Conservation (phyloP, 2,888 invertebrate species). For the Periphyllus acericola region DNA sequence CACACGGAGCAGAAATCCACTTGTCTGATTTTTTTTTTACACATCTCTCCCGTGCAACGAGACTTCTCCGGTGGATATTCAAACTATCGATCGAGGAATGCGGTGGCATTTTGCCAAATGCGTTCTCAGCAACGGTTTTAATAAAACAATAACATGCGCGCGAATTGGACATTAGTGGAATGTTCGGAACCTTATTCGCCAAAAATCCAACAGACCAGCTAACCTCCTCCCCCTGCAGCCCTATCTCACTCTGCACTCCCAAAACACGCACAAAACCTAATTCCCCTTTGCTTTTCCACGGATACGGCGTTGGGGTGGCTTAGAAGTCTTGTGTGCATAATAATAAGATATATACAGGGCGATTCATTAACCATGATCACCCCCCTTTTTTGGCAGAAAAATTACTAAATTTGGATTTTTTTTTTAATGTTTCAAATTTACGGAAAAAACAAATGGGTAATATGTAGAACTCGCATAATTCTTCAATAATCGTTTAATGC, state of each 20-base stretch:
- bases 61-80: background rate
- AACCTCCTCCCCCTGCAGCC: background rate
- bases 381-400: background rate
- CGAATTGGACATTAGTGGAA: background rate
- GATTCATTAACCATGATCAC: too few relatives aligned
- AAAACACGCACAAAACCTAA: background rate
- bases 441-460: too few relatives aligned
- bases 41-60: background rate
- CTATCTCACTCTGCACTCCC: too few relatives aligned
- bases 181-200: constrained; percentile 10
- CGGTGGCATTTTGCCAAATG: constrained; percentile 41
- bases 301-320: background rate
- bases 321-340: background rate
- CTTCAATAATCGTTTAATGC: too few relatives aligned
- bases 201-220: background rate
- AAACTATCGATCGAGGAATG: constrained; percentile 30
- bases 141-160: constrained; percentile 41
- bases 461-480: too few relatives aligned
- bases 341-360: background rate
- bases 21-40: background rate
- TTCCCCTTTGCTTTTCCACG: background rate
- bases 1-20: background rate
- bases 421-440: too few relatives aligned
- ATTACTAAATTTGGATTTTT: too few relatives aligned
- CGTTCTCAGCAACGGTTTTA: constrained; percentile 22